Evolutionary conservation across 2,888 invertebrate genomes (phyloP), one percentile per base, ranked within the genome.

Genomic region (Prenolepis imparis): DNA sequence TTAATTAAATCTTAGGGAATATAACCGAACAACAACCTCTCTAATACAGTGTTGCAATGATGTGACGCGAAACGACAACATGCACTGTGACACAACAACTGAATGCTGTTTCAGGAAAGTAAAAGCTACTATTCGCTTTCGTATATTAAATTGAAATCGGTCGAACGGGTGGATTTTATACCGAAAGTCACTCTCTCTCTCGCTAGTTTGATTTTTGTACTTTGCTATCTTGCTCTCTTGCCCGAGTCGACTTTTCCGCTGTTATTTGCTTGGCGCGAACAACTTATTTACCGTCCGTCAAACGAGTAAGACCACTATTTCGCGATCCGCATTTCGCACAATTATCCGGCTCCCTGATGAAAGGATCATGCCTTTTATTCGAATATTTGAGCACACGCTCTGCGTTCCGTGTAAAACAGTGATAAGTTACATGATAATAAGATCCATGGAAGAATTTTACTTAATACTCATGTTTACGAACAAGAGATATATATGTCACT

Each of bases 171-270:
- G 75, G 88, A 88, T 90, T 92, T 92, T 92, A 90, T 90, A 91
- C 88, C 70, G 87, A 90, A 90, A 90, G 88, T n/a, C 84, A 75
- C 85, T 85, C 86, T 88, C 87, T 83, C 87, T 90, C 36, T 36
- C 28, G 28, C 28, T 28, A 3, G 87, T 87, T 92, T 90, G 92
- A 91, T 92, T 92, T 92, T 90, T 90, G 85, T 84, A 44, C 72
- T n/a, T 28, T 3, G 73, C 77, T 70, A n/a, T 57, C 77, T 64
- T 12, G 44, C 28, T 36, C 28, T 36, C 18, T n/a, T 48, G n/a
- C 48, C 81, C 67, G 28, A 28, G 44, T n/a, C 82, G 32, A 80
- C 86, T 84, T 82, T n/a, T 73, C 55, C 74, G 80, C 68, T 86
- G n/a, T 28, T 3, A 63, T 77, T 77, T 82, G 61, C 73, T 75